These are phyloP conservation scores for Listronotus bonariensis DNA, from an alignment of 1,140 invertebrate genomes.

Conservation along the genomic window DNA sequence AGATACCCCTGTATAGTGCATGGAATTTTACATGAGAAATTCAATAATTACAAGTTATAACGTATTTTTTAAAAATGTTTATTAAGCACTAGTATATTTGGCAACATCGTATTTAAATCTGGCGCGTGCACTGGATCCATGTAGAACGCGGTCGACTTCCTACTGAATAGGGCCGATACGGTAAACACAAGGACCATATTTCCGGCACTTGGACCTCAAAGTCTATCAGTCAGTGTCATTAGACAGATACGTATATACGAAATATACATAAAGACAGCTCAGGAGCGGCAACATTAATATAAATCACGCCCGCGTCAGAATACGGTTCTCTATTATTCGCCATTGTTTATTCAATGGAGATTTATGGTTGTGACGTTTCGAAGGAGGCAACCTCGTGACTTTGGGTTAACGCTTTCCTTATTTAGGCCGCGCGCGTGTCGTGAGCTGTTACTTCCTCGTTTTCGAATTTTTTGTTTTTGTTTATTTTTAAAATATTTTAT, in stretches of 20 bases:
- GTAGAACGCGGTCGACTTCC: not conserved
- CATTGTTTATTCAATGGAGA: slow-evolving; percentile 30
- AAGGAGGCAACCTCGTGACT: slow-evolving; percentile 13
- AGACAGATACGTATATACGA: slow-evolving; percentile 24
- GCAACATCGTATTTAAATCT: not conserved
- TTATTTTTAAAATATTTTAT: no score
- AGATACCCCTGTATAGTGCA: no score
- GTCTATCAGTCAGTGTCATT: slow-evolving; percentile 25
- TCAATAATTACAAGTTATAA: no score
- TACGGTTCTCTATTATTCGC: slow-evolving; percentile 25
- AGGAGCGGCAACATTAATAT: slow-evolving; percentile 27
- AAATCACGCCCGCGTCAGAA: slow-evolving; percentile 17
- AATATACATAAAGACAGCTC: slow-evolving; percentile 29
- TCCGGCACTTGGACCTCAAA: slow-evolving; percentile 23
- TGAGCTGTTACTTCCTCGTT: not conserved
- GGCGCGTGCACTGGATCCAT: slow-evolving; percentile 7
- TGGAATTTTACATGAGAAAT: no score
- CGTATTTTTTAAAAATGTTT: no score
- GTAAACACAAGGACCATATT: slow-evolving; percentile 19
- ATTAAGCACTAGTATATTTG: no score
- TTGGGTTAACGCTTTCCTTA: slow-evolving; percentile 9
- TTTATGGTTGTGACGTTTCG: slow-evolving; percentile 21
- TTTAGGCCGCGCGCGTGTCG: slow-evolving; percentile 7
- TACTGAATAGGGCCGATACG: not conserved
- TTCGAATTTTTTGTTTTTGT: no score